Conservation (phyloP, 2,797 vertebrate genomes). For the Benthosema pterotum region DNA sequence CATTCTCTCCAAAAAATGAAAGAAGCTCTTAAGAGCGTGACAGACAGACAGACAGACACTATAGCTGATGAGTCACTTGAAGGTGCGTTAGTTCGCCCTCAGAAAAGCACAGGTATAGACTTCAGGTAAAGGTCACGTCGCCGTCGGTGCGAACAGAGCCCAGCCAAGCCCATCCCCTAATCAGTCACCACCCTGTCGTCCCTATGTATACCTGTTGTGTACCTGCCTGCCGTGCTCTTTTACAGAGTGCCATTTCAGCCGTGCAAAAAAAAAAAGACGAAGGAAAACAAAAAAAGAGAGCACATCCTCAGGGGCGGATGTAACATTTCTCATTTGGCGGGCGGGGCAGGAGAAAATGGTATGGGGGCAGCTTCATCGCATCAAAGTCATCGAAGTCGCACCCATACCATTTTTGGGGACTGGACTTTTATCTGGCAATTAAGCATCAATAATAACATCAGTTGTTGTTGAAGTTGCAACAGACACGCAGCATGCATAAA, state of each 20-base stretch:
- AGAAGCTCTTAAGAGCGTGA: constrained; percentile 43
- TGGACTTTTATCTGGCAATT: too few relatives aligned
- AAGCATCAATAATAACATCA: too few relatives aligned
- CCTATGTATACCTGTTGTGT: constrained; percentile 74
- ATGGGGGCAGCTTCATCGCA: too few relatives aligned
- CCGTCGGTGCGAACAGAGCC: constrained; percentile 67
- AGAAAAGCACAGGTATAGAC: constrained; percentile 60
- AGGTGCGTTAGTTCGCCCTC: constrained; percentile 66
- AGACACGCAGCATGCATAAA: too few relatives aligned
- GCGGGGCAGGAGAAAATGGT: too few relatives aligned
- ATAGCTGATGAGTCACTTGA: constrained; percentile 50
- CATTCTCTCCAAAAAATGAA: constrained; percentile 24
- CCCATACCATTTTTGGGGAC: too few relatives aligned
- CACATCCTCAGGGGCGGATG: too few relatives aligned
- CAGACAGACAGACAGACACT: constrained; percentile 52
- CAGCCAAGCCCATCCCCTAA: constrained; percentile 59
- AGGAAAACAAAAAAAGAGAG: constrained; percentile 36
- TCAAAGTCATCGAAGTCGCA: too few relatives aligned
- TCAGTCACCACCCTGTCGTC: constrained; percentile 61
- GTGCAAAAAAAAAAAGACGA: constrained; percentile 37
- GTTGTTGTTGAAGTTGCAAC: too few relatives aligned
- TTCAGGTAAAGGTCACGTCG: constrained; percentile 44
- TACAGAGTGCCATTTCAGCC: constrained; percentile 52
- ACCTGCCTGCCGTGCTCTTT: constrained; percentile 61
- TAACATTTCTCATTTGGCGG: too few relatives aligned